Base-by-base conservation (phyloP, 2,888 invertebrate genomes). In the Morinoia aosen region DNA sequence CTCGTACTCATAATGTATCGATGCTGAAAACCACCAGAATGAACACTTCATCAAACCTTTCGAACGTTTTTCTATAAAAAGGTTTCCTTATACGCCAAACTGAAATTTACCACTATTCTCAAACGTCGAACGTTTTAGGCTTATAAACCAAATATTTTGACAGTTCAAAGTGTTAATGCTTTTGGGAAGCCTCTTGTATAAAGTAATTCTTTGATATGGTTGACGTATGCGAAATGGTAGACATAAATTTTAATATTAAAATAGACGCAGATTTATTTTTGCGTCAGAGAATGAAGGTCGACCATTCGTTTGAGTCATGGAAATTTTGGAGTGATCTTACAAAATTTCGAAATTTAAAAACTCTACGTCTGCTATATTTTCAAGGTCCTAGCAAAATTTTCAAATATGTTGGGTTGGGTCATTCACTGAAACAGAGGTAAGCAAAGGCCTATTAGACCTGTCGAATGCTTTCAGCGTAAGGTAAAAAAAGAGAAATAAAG, bases 401-500 rank as follows among this genome's bases (percentile, higher is more conserved):
- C 76, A 76, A 12, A 76, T 2, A 3, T 76, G 16, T 19, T 16
- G 25, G 25, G 25, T 76, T 76, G 19, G 8, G 33, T 76, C 76
- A 33, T 33, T 25, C 33, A 19, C 25, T 33, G 76, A 33, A 10
- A 0, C 76, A 76, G 0, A 76, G 33, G 33, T 33, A 76, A 16
- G 76, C 16, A 33, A 76, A 76, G 76, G 25, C 25, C 76, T 25
- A 56, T 14, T 14, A 11, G n/a, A 93, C 93, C 93, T 93, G 93
- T 93, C 93, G 93, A 57, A 57, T 57, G 57, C 93, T 93, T 33
- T 93, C n/a, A 57, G 93, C 93, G 58, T 57, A 93, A 57, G 16
- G 93, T 57, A 48, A 57, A 19, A 57, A 93, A 93, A 93, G 93
- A 57, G 57, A 93, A 93, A n/a, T n/a, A 57, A 93, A 93, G 39